A percentile compares a stretch with the other conserved stretches of the same genome.
phyloP scores from a whole-genome alignment of 2,888 invertebrate genomes.

The Caenorhabditis zanzibari region DNA sequence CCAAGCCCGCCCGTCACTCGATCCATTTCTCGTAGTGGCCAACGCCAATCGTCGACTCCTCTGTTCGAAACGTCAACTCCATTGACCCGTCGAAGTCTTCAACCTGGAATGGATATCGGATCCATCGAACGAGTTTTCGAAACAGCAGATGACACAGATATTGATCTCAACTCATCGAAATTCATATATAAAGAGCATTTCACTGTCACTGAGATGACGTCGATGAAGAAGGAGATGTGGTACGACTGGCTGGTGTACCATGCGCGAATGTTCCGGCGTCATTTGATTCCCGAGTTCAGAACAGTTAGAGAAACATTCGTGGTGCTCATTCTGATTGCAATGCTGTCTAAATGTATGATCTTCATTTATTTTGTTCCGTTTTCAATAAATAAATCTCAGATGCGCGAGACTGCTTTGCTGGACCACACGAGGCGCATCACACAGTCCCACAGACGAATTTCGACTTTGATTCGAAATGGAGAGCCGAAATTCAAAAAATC shows the following conservation, averaged over 20 bases:
- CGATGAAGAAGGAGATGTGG: conserved; percentile 40
- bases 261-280: conserved; percentile 32
- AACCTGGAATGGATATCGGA: conserved; percentile 24
- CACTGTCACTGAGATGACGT: conserved; percentile 30
- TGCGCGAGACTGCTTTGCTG: conserved; percentile 7
- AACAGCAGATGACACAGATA: conserved; percentile 41
- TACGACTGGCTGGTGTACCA: conserved; percentile 41
- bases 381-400: conserved; percentile 22
- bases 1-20: conserved; percentile 51
- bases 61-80: conserved; percentile 37
- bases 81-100: conserved; percentile 13
- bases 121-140: conserved; percentile 44
- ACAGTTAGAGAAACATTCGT: conserved; percentile 12
- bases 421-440: neutral
- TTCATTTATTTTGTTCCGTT: neutral
- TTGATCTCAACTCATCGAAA: conserved; percentile 34
- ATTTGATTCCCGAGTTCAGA: conserved; percentile 15
- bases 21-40: conserved; percentile 36
- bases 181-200: conserved; percentile 57
- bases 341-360: conserved; percentile 30
- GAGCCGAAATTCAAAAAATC: conserved; percentile 8
- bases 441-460: neutral
- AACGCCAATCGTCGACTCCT: too few species aligned
- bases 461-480: neutral
- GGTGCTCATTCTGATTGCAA: conserved; percentile 10